Conservation (phyloP, 2,888 invertebrate species). For the Cataglyphis altisquamis region DNA sequence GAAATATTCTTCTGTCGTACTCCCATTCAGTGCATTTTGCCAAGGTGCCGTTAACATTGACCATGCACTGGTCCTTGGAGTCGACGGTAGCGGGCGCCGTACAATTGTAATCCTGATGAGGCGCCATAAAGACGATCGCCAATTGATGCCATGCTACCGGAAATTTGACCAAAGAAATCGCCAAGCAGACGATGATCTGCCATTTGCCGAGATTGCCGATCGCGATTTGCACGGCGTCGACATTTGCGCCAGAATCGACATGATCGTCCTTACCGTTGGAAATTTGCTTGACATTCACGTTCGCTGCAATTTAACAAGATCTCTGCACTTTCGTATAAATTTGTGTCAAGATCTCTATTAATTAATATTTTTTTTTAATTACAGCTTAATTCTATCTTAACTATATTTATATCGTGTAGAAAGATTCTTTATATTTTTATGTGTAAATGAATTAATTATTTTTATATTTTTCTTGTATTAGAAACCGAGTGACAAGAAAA, state of each 20-base stretch:
- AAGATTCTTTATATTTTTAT: neutral
- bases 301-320: conserved; percentile 70
- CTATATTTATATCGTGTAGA: neutral
- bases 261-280: conserved; percentile 76
- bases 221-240: conserved; percentile 90
- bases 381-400: neutral
- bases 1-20: conserved; percentile 90
- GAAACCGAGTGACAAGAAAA: neutral
- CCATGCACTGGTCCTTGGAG: conserved; percentile 78
- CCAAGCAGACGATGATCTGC: conserved; percentile 91
- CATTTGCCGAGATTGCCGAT: conserved; percentile 92
- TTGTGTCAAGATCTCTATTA: neutral
- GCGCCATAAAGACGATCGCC: conserved; percentile 92
- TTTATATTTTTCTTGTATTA: neutral
- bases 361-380: neutral
- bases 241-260: conserved; percentile 73
- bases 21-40: conserved; percentile 88
- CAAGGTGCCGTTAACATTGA: conserved; percentile 85
- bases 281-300: conserved; percentile 79
- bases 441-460: neutral
- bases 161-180: conserved; percentile 91
- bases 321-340: neutral
- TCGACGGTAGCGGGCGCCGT: conserved; percentile 80
- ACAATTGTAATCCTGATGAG: conserved; percentile 89
- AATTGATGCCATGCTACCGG: conserved; percentile 94